These are phyloP conservation scores for Rallus crepitans DNA, from an alignment of 2,797 vertebrate species.

Conservation along the genomic window DNA sequence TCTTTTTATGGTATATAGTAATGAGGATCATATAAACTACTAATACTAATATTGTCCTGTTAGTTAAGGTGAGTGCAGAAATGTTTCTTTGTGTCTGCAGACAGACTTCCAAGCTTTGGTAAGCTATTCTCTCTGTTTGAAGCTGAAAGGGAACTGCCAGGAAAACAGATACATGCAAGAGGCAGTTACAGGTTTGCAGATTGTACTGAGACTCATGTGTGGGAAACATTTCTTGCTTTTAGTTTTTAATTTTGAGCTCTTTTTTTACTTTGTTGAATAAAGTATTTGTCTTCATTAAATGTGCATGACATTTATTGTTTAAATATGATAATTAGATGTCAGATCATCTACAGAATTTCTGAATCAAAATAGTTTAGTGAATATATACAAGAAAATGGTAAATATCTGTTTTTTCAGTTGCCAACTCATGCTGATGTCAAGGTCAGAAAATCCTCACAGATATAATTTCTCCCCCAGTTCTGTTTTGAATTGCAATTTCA, in stretches of 20 bases:
- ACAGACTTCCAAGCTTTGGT: not conserved
- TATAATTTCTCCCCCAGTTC: not conserved
- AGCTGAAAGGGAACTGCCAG: not conserved
- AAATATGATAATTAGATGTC: not conserved
- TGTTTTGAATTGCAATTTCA: not conserved
- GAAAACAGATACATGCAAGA: not conserved
- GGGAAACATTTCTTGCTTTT: not conserved
- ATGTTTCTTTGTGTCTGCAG: not conserved
- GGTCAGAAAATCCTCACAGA: not conserved
- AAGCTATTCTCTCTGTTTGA: not conserved
- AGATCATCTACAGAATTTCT: not conserved
- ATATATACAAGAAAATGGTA: not conserved
- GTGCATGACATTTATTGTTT: not conserved
- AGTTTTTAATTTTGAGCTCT: not conserved
- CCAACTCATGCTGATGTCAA: not conserved
- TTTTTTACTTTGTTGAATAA: not conserved
- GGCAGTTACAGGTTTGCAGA: not conserved
- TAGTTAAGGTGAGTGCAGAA: not conserved
- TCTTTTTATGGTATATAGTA: not conserved
- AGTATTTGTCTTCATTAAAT: not conserved
- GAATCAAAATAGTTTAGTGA: not conserved
- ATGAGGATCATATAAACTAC: not conserved
- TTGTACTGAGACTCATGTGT: not conserved
- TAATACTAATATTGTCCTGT: not conserved
- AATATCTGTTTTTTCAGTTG: not conserved